Evolutionary conservation across 2,113 vertebrate species (phyloP).

Genomic region (Porphyrio hochstetteri): DNA sequence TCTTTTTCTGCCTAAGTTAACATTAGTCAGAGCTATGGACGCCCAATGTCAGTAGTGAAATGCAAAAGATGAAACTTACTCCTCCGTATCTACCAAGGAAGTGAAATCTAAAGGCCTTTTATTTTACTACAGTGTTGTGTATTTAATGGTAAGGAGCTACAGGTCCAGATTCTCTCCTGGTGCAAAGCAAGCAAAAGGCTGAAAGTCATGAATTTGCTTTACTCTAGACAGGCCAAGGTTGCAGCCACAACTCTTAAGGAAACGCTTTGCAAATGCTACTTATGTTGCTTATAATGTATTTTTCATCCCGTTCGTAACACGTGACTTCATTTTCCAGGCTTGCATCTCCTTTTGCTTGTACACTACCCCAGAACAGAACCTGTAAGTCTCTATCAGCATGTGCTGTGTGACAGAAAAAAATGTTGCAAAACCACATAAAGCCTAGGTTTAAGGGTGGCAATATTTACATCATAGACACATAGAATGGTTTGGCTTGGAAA

Average conservation of each 20-base stretch:
- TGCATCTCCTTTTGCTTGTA: not conserved
- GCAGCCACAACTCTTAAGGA: not conserved
- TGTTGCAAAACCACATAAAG: not conserved
- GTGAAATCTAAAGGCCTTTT: not conserved
- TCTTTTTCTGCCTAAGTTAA: not conserved
- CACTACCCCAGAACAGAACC: not conserved
- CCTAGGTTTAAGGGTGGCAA: not conserved
- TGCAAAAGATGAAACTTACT: not conserved
- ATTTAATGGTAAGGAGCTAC: not conserved
- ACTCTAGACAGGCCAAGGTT: not conserved
- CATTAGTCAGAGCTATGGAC: not conserved
- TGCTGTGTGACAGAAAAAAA: not conserved
- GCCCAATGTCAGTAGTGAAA: not conserved
- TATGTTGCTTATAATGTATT: not conserved
- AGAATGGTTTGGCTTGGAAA: no score
- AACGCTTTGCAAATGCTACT: not conserved
- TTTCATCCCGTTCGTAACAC: not conserved
- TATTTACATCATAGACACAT: not conserved
- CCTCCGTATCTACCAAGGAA: not conserved
- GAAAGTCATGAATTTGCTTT: not conserved
- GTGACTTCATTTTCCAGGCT: not conserved
- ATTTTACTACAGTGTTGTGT: not conserved
- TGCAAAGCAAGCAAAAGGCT: not conserved
- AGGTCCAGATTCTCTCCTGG: not conserved
- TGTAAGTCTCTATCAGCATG: not conserved